A percentile compares a stretch with the other conserved stretches of the same genome.
phyloP scores from a whole-genome alignment of 1,140 invertebrate species.

The Trachelipus rathkii region DNA sequence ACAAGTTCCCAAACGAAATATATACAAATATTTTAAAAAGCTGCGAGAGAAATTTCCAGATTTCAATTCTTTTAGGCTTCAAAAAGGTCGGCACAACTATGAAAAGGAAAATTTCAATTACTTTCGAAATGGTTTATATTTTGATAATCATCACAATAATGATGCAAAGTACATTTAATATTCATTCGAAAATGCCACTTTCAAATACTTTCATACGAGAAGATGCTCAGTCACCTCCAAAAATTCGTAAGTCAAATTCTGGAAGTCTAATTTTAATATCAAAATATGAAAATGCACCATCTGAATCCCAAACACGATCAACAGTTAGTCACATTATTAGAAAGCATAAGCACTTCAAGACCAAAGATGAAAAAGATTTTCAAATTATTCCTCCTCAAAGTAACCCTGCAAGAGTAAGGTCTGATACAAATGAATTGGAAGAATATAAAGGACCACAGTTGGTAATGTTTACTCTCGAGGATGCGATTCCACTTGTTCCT shows the following conservation, averaged over 20 bases:
- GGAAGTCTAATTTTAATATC: too few relatives aligned
- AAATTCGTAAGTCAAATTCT: too few relatives aligned
- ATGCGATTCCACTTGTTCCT: slow-evolving; percentile 1
- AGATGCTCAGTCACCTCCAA: background rate
- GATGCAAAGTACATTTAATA: background rate
- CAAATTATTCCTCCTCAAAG: background rate
- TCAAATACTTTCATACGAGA: background rate
- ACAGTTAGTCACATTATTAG: too few relatives aligned
- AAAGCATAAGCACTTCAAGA: too few relatives aligned
- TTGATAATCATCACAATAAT: background rate
- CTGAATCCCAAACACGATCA: too few relatives aligned
- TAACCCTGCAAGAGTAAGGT: background rate
- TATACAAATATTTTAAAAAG: background rate
- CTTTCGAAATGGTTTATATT: background rate
- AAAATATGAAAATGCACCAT: too few relatives aligned
- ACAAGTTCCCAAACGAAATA: background rate
- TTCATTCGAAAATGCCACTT: background rate
- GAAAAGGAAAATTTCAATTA: background rate
- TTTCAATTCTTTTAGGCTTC: background rate
- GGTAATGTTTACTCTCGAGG: background rate
- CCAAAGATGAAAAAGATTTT: background rate
- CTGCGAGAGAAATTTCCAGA: background rate
- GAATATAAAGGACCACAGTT: background rate
- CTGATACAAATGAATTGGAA: background rate
- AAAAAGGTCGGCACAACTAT: too few relatives aligned